phyloP scores from a whole-genome alignment of 2,113 vertebrate genomes.

The Castor canadensis region DNA sequence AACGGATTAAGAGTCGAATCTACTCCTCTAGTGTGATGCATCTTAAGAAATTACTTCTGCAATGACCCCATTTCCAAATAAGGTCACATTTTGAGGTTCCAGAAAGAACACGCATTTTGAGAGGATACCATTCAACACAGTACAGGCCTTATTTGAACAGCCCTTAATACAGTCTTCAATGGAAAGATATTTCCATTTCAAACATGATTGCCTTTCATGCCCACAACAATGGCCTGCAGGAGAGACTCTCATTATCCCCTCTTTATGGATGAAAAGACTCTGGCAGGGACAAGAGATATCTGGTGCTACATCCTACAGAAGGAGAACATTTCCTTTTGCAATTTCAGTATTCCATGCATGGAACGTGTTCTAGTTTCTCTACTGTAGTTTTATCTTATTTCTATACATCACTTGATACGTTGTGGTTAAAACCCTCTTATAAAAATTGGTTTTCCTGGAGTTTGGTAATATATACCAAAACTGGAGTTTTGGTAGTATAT shows the following conservation, averaged over 20 bases:
- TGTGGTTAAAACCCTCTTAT: neutral
- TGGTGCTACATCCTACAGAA: rapidly evolving
- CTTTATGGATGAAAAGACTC: neutral
- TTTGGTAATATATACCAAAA: too few species aligned
- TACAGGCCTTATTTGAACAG: neutral
- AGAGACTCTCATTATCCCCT: neutral
- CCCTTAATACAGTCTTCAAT: neutral
- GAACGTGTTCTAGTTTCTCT: neutral
- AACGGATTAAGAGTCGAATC: neutral
- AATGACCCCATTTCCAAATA: neutral
- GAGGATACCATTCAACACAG: neutral
- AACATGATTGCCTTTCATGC: neutral
- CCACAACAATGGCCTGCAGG: neutral
- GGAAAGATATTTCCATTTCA: neutral
- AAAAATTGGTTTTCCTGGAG: neutral
- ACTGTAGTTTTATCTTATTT: neutral
- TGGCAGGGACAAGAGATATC: neutral
- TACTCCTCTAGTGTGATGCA: neutral
- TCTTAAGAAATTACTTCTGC: neutral
- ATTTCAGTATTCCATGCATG: neutral
- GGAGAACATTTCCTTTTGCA: too few species aligned
- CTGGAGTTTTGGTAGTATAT: too few species aligned
- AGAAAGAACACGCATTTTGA: neutral
- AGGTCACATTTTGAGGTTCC: neutral
- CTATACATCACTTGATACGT: neutral